Conservation (phyloP, 2,888 invertebrate species). For the Acleris literana region DNA sequence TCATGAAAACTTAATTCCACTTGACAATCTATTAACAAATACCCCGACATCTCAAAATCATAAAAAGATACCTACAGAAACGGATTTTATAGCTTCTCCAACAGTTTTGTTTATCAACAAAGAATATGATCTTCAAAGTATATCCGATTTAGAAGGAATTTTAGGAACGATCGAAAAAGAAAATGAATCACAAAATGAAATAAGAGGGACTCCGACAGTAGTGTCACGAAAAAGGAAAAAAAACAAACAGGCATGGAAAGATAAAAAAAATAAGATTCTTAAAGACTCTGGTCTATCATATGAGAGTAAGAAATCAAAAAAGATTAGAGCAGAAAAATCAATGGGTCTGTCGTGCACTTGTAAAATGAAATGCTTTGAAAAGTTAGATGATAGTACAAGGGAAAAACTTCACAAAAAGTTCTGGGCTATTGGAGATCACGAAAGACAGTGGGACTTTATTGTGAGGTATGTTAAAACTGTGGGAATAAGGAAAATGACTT, state of each 20-base stretch:
- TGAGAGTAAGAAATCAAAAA: constrained; percentile 26
- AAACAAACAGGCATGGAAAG: constrained; percentile 22
- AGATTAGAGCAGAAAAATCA: constrained; percentile 24
- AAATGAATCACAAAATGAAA: not conserved
- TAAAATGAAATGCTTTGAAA: constrained; percentile 31
- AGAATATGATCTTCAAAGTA: no score
- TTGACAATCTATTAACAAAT: no score
- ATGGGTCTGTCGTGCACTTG: constrained; percentile 30
- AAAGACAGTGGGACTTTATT: constrained; percentile 39
- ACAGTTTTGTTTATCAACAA: not conserved
- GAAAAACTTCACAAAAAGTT: constrained; percentile 33
- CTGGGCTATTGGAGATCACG: constrained; percentile 37
- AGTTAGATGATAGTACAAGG: constrained; percentile 23
- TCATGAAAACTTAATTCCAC: no score
- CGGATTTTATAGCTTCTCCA: no score
- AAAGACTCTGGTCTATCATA: constrained; percentile 36
- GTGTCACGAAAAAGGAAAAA: constrained; percentile 27
- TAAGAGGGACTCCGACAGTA: constrained; percentile 7
- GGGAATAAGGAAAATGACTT: constrained; percentile 33
- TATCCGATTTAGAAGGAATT: no score
- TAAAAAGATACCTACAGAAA: no score
- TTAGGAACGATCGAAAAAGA: no score
- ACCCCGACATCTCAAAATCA: no score
- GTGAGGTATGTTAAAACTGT: constrained; percentile 15
- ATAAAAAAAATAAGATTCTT: constrained; percentile 34